These are phyloP conservation scores for Chaetorhynchus papuensis DNA, from an alignment of 2,113 vertebrate genomes.

Conservation along the genomic window DNA sequence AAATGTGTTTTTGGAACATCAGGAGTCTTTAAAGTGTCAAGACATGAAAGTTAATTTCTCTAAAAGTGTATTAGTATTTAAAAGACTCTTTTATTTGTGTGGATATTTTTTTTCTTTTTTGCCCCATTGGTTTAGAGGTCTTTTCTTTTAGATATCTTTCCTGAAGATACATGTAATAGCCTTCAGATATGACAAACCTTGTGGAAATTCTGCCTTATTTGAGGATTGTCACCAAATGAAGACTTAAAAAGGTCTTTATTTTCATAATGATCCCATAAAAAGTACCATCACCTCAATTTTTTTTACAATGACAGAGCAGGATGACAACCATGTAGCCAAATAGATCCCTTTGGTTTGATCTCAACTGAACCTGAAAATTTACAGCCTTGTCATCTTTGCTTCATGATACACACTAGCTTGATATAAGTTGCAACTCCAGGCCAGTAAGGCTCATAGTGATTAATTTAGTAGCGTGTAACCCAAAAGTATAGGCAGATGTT, in stretches of 20 bases:
- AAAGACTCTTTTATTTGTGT: not conserved
- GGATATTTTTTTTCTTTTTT: not conserved
- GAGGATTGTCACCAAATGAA: not conserved
- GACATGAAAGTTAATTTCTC: not conserved
- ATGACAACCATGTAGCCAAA: not conserved
- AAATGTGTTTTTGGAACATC: not conserved
- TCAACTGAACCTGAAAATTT: not conserved
- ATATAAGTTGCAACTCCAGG: not conserved
- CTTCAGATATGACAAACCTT: rapidly evolving
- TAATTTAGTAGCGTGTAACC: conserved; percentile 14
- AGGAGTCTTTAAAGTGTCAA: not conserved
- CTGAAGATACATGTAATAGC: not conserved
- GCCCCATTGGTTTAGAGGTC: not conserved
- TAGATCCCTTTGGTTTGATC: not conserved
- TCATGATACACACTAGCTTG: not conserved
- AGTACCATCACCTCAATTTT: not conserved
- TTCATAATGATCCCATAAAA: not conserved
- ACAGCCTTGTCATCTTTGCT: not conserved
- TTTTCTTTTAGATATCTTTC: not conserved
- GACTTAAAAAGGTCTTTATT: not conserved
- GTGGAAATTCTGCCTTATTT: not conserved
- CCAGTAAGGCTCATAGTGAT: conserved; percentile 30
- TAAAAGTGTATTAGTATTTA: not conserved
- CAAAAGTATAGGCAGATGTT: not conserved
- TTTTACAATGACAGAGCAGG: not conserved